A percentile compares a stretch with the other conserved stretches of the same genome.
Conservation (phyloP, 2,888 invertebrate genomes). For the Lysandra bellargus region DNA sequence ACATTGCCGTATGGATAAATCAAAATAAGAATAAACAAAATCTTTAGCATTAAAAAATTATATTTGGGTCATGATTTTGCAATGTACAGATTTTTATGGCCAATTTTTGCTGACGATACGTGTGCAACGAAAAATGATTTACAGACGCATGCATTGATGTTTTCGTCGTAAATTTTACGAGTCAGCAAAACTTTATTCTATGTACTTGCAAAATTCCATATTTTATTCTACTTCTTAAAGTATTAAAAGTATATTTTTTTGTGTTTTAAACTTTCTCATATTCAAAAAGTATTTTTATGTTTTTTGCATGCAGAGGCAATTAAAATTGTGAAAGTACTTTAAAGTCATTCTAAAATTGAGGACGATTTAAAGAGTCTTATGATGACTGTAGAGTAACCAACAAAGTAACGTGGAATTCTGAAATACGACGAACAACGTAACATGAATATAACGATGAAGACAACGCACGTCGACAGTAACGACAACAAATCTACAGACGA, state of each 20-base stretch:
- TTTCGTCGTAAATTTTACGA: background rate
- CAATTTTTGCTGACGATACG: background rate
- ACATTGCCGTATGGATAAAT: background rate
- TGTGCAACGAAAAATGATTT: constrained; percentile 2
- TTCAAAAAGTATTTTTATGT: background rate
- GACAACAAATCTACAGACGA: background rate
- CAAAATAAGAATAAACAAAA: background rate
- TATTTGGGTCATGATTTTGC: background rate
- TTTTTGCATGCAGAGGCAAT: background rate
- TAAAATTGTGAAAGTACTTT: background rate
- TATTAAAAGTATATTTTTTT: background rate
- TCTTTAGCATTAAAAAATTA: background rate
- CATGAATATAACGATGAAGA: background rate
- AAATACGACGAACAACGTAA: background rate
- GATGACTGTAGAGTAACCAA: background rate
- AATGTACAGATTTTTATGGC: background rate
- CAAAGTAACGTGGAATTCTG: background rate
- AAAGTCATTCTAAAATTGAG: too few relatives aligned
- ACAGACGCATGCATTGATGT: background rate
- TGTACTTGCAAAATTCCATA: background rate
- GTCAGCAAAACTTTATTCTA: background rate
- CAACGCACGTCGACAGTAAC: background rate
- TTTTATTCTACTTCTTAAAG: background rate
- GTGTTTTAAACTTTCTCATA: background rate
- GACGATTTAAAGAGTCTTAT: too few relatives aligned